Percentiles rank a stretch among this genome's conserved stretches.
These are phyloP conservation scores for Sminthopsis crassicaudata DNA, from an alignment of 2,113 vertebrate species.

Conservation along the genomic window DNA sequence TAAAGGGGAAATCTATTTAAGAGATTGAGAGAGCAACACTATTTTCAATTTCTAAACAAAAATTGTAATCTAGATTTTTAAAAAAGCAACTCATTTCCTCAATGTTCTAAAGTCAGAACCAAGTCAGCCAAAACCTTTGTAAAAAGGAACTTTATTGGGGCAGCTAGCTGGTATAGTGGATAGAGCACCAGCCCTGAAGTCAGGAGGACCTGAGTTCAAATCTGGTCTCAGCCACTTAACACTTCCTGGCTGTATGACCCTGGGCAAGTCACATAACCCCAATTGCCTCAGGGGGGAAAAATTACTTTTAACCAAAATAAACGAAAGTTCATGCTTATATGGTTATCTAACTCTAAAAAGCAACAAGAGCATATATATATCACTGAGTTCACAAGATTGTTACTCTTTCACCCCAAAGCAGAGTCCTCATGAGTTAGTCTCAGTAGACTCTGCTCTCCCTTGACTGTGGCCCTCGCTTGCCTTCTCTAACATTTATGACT, in stretches of 20 bases:
- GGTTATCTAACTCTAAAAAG: not conserved
- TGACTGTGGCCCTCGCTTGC: not conserved
- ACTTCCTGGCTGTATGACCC: too few relatives aligned
- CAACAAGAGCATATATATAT: not conserved
- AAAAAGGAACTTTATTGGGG: not conserved
- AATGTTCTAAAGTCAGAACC: not conserved
- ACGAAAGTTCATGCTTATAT: not conserved
- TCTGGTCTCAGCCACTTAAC: too few relatives aligned
- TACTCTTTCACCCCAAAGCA: not conserved
- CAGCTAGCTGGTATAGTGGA: too few relatives aligned
- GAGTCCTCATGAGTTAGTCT: not conserved
- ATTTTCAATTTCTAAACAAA: not conserved
- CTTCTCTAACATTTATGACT: not conserved
- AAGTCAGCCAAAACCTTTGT: not conserved
- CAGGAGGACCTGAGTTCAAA: too few relatives aligned
- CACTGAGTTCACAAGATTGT: not conserved
- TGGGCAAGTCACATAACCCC: too few relatives aligned
- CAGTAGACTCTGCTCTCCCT: not conserved
- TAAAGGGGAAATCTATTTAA: constrained; percentile 1
- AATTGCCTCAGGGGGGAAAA: too few relatives aligned
- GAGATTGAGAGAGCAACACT: not conserved
- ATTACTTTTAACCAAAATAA: not conserved
- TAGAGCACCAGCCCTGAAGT: too few relatives aligned
- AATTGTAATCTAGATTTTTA: not conserved
- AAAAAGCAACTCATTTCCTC: not conserved